These are phyloP conservation scores for Trissolcus japonicus DNA, from an alignment of 2,888 invertebrate species.

Conservation along the genomic window DNA sequence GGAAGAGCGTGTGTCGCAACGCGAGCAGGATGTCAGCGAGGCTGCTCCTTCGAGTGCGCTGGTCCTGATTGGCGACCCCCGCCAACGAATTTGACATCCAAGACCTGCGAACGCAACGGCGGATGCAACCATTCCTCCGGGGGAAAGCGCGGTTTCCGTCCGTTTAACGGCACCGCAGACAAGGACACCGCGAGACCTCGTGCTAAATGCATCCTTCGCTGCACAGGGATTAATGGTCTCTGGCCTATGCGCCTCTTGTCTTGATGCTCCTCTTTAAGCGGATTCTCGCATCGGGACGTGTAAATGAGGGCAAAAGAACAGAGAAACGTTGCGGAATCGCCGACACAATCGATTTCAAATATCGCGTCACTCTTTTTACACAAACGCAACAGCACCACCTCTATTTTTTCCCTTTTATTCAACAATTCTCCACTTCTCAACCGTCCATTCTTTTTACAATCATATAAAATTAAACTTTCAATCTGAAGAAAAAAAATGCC, in stretches of 20 bases:
- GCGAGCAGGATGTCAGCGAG: conserved; percentile 74
- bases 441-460: no score
- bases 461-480: no score
- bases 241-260: conserved; percentile 38
- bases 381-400: neutral
- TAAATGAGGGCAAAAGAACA: conserved; percentile 52
- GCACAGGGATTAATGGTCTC: conserved; percentile 65
- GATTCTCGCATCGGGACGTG: conserved; percentile 56
- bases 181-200: conserved; percentile 73
- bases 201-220: conserved; percentile 75
- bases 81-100: conserved; percentile 24
- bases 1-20: conserved; percentile 68
- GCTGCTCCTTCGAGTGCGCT: conserved; percentile 65
- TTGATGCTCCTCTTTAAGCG: conserved; percentile 53
- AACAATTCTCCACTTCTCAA: no score
- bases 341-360: conserved; percentile 47
- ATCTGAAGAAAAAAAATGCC: no score
- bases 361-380: conserved; percentile 16
- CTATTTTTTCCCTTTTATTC: neutral
- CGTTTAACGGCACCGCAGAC: conserved; percentile 62
- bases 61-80: conserved; percentile 65
- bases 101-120: conserved; percentile 38
- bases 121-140: conserved; percentile 51
- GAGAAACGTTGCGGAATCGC: conserved; percentile 42
- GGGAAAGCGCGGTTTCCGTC: conserved; percentile 69